A percentile compares a stretch with the other conserved stretches of the same genome.
Conservation (phyloP, 2,797 vertebrate genomes). For the Karalla daura region DNA sequence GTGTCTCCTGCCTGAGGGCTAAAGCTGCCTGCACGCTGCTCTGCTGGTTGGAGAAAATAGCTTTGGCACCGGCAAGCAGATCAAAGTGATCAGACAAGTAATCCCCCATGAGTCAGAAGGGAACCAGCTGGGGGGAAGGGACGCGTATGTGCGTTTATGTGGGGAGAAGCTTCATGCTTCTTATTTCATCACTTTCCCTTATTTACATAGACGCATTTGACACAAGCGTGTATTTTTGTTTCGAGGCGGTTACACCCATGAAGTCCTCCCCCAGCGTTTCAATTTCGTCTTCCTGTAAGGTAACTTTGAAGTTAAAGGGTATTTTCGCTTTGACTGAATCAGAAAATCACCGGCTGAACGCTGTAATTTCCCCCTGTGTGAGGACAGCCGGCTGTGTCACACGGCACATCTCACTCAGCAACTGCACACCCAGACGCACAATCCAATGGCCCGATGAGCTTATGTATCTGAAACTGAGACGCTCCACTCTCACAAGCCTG, state of each 20-base stretch:
- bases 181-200: constrained; percentile 70
- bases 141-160: neutral
- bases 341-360: constrained; percentile 69
- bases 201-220: constrained; percentile 35
- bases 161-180: constrained; percentile 31
- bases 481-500: constrained; percentile 52
- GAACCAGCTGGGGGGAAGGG: constrained; percentile 60
- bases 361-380: constrained; percentile 75
- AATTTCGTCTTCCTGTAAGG: constrained; percentile 71
- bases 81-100: constrained; percentile 82
- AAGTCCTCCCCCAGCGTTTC: constrained; percentile 68
- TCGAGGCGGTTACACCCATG: constrained; percentile 38
- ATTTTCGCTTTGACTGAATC: constrained; percentile 76
- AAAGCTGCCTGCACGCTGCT: constrained; percentile 49
- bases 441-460: constrained; percentile 42
- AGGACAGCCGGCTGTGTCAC: constrained; percentile 69
- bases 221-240: constrained; percentile 29
- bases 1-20: constrained; percentile 59
- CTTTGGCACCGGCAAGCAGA: constrained; percentile 72
- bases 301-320: constrained; percentile 77
- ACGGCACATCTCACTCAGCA: constrained; percentile 45
- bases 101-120: constrained; percentile 82
- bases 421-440: constrained; percentile 30
- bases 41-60: constrained; percentile 72
- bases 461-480: constrained; percentile 65